A percentile compares a stretch with the other conserved stretches of the same genome.
Evolutionary conservation across 2,888 invertebrate species (phyloP).

Genomic region (Polyommatus iphigenia): DNA sequence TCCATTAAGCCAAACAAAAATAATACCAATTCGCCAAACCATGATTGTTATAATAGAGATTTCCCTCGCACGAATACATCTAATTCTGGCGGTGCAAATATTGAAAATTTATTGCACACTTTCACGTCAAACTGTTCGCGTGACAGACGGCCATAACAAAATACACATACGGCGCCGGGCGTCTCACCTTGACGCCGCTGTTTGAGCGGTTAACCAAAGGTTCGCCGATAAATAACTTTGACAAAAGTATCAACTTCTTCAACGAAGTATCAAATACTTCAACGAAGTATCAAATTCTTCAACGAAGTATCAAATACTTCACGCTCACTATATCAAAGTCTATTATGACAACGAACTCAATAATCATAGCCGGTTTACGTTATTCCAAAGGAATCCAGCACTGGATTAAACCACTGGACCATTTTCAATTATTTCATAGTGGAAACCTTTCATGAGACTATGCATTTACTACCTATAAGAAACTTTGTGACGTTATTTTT

Average conservation of each 20-base stretch:
- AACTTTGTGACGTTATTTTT: too few relatives aligned
- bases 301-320: neutral
- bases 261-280: neutral
- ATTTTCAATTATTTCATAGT: too few relatives aligned
- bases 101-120: constrained; percentile 29
- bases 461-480: too few relatives aligned
- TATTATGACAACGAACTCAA: neutral
- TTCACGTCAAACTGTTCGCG: constrained; percentile 39
- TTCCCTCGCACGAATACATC: neutral
- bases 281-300: constrained; percentile 12
- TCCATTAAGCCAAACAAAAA: neutral
- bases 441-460: too few relatives aligned
- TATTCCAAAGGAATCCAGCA: too few relatives aligned
- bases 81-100: constrained; percentile 23
- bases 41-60: neutral
- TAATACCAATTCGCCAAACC: neutral
- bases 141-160: constrained; percentile 41
- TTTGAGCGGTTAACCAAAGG: constrained; percentile 10
- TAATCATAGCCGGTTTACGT: too few relatives aligned
- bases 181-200: constrained; percentile 44
- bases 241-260: constrained; percentile 3
- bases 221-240: constrained; percentile 4
- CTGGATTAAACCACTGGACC: too few relatives aligned
- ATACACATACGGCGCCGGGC: constrained; percentile 36
- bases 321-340: neutral